Evolutionary conservation across 2,797 vertebrate genomes (phyloP).

Genomic region (Lacerta agilis): DNA sequence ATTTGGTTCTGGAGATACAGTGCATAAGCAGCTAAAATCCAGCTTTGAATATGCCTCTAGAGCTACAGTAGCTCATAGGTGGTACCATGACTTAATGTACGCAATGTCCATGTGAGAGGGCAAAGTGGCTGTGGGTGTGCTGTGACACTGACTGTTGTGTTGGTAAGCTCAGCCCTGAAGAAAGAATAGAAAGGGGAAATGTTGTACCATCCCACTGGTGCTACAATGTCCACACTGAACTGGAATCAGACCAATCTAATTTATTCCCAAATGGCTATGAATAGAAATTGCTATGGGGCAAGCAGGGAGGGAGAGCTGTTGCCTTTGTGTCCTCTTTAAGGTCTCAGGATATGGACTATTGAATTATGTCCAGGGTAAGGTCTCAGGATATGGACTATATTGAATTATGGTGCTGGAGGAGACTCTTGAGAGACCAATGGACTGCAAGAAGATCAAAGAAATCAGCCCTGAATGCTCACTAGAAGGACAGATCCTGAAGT

Average conservation of each 20-base stretch:
- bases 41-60: neutral
- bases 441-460: too few species aligned
- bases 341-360: too few species aligned
- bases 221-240: neutral
- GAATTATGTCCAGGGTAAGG: too few species aligned
- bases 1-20: conserved; percentile 52
- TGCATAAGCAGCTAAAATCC: conserved; percentile 1
- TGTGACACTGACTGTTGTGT: neutral
- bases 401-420: too few species aligned
- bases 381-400: too few species aligned
- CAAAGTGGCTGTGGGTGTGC: neutral
- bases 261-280: neutral
- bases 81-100: conserved; percentile 19
- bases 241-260: too few species aligned
- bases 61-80: conserved; percentile 20
- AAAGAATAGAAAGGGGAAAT: neutral
- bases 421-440: too few species aligned
- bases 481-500: too few species aligned
- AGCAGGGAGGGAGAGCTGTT: neutral
- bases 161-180: neutral
- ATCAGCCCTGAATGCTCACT: too few species aligned
- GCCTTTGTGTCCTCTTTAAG: neutral
- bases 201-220: neutral
- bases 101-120: conserved; percentile 41
- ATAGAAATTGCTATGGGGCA: neutral